Evolutionary conservation across 2,113 vertebrate genomes (phyloP), one percentile per base, ranked within the genome.

Genomic region (Typhlomys cinereus): DNA sequence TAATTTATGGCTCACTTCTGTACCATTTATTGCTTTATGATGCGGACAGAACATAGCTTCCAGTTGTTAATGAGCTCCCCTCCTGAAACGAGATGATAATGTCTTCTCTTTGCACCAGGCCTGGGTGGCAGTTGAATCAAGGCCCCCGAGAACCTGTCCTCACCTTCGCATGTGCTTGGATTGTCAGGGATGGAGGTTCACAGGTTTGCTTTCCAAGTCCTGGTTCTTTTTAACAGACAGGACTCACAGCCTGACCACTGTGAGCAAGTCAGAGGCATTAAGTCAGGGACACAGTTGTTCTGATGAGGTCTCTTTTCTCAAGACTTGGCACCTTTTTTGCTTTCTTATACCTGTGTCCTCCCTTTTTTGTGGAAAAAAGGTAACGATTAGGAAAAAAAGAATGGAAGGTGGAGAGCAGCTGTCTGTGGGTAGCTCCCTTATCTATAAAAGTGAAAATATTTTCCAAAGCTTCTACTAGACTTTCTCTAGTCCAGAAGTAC

Each of bases 1-100:
- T 94, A 95, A 90, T 88, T 94, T 91, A 91, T 92, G 84, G 62
- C 61, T 95, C 73, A 52, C 84, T 94, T 69, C 85, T 84, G 29
- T 69, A 92, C 61, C 0, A 0, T 76, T 95, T 95, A 88, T 94
- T 89, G 69, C 82, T 93, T 94, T 83, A 94, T 64, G 41, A 50
- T 36, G 59, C 17, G 66, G 48, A 73, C 64, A 91, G 69, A 52
- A 59, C 69, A 89, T 9, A 67, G n/a, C 50, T 91, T 87, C 69
- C 70, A 54, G 57, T 88, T 80, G 52, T 90, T 95, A 96, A 95
- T 75, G 85, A 87, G 89, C 73, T 92, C 48, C 57, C 13, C 71
- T 95, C 46, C 75, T 66, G 46, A 85, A 92, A 67, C 82, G 59
- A 80, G 52, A 36, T 52, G 76, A 17, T 82, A 79, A 82, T 27